Evolutionary conservation across 2,888 invertebrate species (phyloP), one percentile per base, ranked within the genome.

Genomic region (Apodemia hepburni): DNA sequence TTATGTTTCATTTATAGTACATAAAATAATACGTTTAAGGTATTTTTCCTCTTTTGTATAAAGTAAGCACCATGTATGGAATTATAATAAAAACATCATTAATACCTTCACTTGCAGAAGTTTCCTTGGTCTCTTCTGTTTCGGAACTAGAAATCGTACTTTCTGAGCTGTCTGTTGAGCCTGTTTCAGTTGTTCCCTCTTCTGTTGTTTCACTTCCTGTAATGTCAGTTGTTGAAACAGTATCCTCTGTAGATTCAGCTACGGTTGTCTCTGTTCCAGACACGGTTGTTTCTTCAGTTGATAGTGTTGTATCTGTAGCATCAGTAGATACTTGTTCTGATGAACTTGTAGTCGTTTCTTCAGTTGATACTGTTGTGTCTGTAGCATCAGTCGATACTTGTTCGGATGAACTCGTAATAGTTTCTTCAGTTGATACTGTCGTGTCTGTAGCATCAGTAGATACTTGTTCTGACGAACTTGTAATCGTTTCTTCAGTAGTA

Each of bases 131-230:
- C 1, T 22, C 60, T 6, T 69, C 66, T 22, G 65, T 57, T 57
- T 27, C 61, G 33, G 61, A 54, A 27, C 54, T 54, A 12, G 54
- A 45, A 45, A 45, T 64, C 7, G 70, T 64, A 7, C 38, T 57
- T 22, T 67, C 66, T 15, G 62, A 64, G 27, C 63, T 61, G 17
- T 66, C 68, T 0, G 64, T 66, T 11, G 69, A 61, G n/a, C 38
- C 45, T 11, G 64, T 59, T 42, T 62, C 64, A 0, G 58, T 59
- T 12, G 35, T 60, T 22, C 27, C 42, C 62, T 47, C 17, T 51
- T 57, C 57, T 8, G 57, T 57, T 57, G 29, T 27, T 29, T 29
- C 57, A 7, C 27, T 54, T 22, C 27, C 22, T 29, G 8, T n/a
- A 15, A 47, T 47, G 29, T 62, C 65, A 27, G 58, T 49, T 15